phyloP scores from a whole-genome alignment of 2,888 invertebrate species.

The Heliconius hortense region DNA sequence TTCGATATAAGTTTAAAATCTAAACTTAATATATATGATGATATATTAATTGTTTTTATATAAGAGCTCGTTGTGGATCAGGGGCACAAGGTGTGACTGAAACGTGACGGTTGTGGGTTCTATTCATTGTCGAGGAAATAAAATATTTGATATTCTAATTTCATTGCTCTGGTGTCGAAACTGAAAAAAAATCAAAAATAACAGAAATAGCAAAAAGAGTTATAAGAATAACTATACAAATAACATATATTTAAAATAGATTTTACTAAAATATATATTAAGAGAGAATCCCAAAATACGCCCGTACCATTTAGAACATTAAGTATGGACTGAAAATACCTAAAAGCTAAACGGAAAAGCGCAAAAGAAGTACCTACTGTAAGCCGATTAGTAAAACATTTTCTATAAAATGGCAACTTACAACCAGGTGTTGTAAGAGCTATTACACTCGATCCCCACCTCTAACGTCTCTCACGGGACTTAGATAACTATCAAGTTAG shows the following conservation, averaged over 20 bases:
- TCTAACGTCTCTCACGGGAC: constrained; percentile 40
- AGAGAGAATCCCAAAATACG: background rate
- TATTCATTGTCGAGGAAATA: too few relatives aligned
- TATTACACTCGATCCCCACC: constrained; percentile 37
- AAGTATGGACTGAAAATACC: background rate
- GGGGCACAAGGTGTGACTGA: background rate
- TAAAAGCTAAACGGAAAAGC: constrained; percentile 1
- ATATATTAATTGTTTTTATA: too few relatives aligned
- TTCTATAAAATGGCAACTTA: constrained; percentile 28
- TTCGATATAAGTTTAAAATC: background rate
- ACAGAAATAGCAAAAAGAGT: background rate
- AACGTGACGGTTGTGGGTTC: too few relatives aligned
- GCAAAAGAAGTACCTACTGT: constrained; percentile 7
- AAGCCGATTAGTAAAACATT: constrained; percentile 38
- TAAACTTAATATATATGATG: background rate
- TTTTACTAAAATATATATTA: background rate
- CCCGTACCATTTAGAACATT: background rate
- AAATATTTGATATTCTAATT: too few relatives aligned
- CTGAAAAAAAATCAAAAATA: too few relatives aligned
- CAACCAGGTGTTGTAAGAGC: constrained; percentile 34
- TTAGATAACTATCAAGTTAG: constrained; percentile 40
- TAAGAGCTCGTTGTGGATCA: too few relatives aligned
- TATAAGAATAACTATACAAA: background rate
- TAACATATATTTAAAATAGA: background rate
- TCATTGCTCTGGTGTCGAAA: too few relatives aligned